phyloP scores from a whole-genome alignment of 1,140 invertebrate species.

The Cyrtorhinus lividipennis region DNA sequence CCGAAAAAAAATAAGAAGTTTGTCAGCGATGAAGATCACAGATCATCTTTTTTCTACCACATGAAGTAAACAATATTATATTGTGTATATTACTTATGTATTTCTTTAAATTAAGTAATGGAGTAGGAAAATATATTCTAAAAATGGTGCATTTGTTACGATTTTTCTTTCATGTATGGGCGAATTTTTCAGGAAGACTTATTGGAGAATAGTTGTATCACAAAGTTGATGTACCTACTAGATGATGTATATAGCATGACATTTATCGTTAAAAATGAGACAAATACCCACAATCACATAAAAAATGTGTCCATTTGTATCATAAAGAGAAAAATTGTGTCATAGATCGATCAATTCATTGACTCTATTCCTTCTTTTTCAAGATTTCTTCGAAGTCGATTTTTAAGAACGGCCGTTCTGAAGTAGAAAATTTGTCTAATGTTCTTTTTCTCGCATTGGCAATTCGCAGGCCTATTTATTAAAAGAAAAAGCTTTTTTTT shows the following conservation, averaged over 20 bases:
- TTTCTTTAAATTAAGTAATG: constrained; percentile 20
- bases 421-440: no score
- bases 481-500: no score
- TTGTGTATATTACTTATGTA: constrained; percentile 18
- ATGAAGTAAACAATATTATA: constrained; percentile 11
- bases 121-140: constrained; percentile 21
- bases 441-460: no score
- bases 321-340: no score
- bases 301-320: constrained; percentile 12
- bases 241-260: constrained; percentile 13
- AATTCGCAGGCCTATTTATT: no score
- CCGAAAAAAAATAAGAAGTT: constrained; percentile 3
- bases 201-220: constrained; percentile 16
- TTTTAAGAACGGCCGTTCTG: no score
- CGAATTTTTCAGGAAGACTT: constrained; percentile 14
- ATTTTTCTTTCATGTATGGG: constrained; percentile 16
- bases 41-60: constrained; percentile 15
- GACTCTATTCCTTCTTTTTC: no score
- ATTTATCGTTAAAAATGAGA: constrained; percentile 10
- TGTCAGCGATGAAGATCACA: constrained; percentile 6
- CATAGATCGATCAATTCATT: no score
- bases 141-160: constrained; percentile 18
- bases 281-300: constrained; percentile 3
- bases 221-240: constrained; percentile 17
- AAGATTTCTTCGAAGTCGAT: no score